A percentile compares a stretch with the other conserved stretches of the same genome.
These are phyloP conservation scores for Dryobota labecula DNA, from an alignment of 2,888 invertebrate genomes.

Conservation along the genomic window DNA sequence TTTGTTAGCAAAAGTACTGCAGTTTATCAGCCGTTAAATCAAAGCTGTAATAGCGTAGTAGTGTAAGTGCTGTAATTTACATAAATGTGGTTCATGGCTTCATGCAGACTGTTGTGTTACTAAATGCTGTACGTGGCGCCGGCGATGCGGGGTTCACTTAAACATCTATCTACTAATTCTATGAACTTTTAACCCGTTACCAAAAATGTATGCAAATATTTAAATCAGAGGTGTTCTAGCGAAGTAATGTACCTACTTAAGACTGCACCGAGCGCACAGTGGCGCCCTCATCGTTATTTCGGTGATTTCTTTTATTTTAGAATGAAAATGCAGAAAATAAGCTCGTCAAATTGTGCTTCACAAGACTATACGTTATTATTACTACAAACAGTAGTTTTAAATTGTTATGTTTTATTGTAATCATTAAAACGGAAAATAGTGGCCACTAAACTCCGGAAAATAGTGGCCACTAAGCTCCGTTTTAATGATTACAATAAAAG, in stretches of 20 bases:
- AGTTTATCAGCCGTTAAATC: slow-evolving; percentile 44
- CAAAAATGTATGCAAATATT: slow-evolving; percentile 12
- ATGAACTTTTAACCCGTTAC: slow-evolving; percentile 33
- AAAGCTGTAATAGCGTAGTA: slow-evolving; percentile 43
- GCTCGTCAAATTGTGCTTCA: too few species aligned
- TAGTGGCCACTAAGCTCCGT: too few species aligned
- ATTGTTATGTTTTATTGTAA: too few species aligned
- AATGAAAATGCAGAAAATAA: too few species aligned
- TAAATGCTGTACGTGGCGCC: slow-evolving; percentile 30
- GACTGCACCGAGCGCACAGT: too few species aligned
- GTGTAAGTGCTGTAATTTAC: slow-evolving; percentile 53
- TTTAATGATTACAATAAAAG: too few species aligned
- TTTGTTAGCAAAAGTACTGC: slow-evolving; percentile 53
- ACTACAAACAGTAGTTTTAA: too few species aligned
- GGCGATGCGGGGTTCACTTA: neutral
- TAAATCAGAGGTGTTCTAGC: slow-evolving; percentile 9
- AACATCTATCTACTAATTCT: slow-evolving; percentile 9
- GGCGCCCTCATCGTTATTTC: too few species aligned
- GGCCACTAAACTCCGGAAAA: too few species aligned
- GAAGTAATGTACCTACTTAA: neutral
- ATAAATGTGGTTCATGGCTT: slow-evolving; percentile 47
- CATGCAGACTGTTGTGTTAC: slow-evolving; percentile 47
- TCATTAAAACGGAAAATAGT: too few species aligned
- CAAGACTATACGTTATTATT: too few species aligned
- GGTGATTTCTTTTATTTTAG: too few species aligned